Evolutionary conservation across 2,113 vertebrate genomes (phyloP).

Genomic region (Ramphastos sulfuratus): DNA sequence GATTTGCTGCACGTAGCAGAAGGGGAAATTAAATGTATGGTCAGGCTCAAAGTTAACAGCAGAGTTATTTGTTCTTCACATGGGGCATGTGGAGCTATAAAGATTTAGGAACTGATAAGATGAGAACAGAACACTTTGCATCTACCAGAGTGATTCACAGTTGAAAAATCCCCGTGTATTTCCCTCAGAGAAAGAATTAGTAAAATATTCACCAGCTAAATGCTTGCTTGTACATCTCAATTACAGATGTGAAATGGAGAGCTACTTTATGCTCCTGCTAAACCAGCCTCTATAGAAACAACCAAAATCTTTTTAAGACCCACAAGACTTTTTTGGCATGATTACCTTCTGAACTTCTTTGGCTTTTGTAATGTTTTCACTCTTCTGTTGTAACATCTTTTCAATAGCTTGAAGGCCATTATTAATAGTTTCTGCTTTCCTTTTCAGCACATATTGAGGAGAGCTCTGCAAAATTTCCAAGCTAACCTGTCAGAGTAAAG

Average conservation of each 20-base stretch:
- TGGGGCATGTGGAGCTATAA: neutral
- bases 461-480: constrained; percentile 79
- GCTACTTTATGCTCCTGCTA: neutral
- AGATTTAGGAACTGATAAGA: neutral
- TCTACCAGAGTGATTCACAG: neutral
- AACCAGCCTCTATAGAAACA: neutral
- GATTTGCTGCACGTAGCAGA: constrained; percentile 75
- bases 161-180: neutral
- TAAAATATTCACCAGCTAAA: constrained; percentile 18
- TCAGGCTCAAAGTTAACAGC: neutral
- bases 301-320: neutral
- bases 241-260: neutral
- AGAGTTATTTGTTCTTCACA: neutral
- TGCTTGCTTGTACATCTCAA: neutral
- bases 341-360: constrained; percentile 89
- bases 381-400: constrained; percentile 82
- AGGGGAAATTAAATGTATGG: neutral
- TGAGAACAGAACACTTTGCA: neutral
- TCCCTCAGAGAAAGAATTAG: neutral
- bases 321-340: neutral
- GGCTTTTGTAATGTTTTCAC: constrained; percentile 79
- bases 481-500: constrained; percentile 73
- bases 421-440: constrained; percentile 82
- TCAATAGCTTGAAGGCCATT: constrained; percentile 83
- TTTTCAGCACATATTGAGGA: constrained; percentile 78